Conservation (phyloP, 1,140 invertebrate genomes). For the Megalopta genalis region DNA sequence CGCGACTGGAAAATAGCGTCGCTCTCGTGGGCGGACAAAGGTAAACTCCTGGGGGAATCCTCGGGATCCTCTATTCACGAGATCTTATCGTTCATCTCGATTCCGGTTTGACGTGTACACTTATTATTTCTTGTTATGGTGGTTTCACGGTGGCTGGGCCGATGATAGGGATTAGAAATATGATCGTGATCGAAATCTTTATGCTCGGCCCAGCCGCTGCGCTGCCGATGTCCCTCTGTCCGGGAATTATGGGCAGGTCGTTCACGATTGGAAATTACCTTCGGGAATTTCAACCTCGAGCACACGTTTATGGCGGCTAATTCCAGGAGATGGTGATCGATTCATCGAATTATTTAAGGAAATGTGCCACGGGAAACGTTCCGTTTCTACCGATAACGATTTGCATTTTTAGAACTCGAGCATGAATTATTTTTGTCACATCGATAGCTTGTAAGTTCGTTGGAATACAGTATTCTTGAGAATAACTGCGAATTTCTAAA, state of each 20-base stretch:
- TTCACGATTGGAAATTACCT: no score
- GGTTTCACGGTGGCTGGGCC: neutral
- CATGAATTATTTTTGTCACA: no score
- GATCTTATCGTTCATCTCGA: slow-evolving; percentile 63
- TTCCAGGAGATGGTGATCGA: no score
- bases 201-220: neutral
- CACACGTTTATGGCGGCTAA: no score
- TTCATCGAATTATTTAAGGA: no score
- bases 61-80: neutral
- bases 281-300: no score
- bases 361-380: no score
- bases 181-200: slow-evolving; percentile 1
- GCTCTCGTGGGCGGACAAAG: slow-evolving; percentile 53
- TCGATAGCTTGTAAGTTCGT: no score
- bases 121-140: slow-evolving; percentile 24
- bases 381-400: no score
- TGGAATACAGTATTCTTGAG: no score
- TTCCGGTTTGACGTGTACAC: slow-evolving; percentile 32
- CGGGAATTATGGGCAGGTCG: neutral
- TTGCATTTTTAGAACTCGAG: no score
- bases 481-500: no score
- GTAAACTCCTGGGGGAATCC: slow-evolving; percentile 27
- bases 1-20: slow-evolving; percentile 45
- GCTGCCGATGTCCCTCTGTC: neutral
- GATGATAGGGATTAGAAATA: slow-evolving; percentile 4